Percentiles rank a stretch among this genome's conserved stretches.
Conservation (phyloP, 2,888 invertebrate species). For the Melieria picta region DNA sequence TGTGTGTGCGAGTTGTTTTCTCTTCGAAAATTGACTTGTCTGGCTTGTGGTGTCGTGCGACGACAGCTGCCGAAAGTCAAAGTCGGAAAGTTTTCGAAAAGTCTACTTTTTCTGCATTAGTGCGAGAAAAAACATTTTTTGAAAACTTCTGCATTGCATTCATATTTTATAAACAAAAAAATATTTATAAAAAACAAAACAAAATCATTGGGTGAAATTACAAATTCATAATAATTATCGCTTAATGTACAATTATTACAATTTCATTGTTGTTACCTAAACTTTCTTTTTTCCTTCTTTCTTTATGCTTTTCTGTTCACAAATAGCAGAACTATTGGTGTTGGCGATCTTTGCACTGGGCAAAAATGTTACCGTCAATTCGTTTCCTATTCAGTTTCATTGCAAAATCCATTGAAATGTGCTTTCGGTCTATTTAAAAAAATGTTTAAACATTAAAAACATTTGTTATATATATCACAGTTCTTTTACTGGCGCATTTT, state of each 20-base stretch:
- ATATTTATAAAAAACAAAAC: constrained; percentile 40
- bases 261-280: constrained; percentile 35
- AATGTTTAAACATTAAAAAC: constrained; percentile 8
- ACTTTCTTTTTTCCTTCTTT: background rate
- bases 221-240: constrained; percentile 46
- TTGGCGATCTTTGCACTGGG: background rate
- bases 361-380: background rate
- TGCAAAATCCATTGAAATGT: constrained; percentile 3
- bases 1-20: background rate
- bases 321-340: background rate
- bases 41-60: background rate
- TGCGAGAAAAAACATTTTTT: background rate
- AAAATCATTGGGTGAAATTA: constrained; percentile 14
- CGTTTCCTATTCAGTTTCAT: background rate
- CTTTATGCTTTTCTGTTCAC: background rate
- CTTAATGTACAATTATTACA: constrained; percentile 43
- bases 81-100: constrained; percentile 17
- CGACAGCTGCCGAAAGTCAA: constrained; percentile 6
- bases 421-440: constrained; percentile 5
- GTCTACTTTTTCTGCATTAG: background rate
- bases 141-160: constrained; percentile 34
- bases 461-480: constrained; percentile 44
- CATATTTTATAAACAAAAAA: constrained; percentile 40
- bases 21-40: constrained; percentile 5
- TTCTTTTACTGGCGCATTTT: constrained; percentile 45